A percentile compares a stretch with the other conserved stretches of the same genome.
These are phyloP conservation scores for Toxotes jaculatrix DNA, from an alignment of 2,113 vertebrate species.

Conservation along the genomic window DNA sequence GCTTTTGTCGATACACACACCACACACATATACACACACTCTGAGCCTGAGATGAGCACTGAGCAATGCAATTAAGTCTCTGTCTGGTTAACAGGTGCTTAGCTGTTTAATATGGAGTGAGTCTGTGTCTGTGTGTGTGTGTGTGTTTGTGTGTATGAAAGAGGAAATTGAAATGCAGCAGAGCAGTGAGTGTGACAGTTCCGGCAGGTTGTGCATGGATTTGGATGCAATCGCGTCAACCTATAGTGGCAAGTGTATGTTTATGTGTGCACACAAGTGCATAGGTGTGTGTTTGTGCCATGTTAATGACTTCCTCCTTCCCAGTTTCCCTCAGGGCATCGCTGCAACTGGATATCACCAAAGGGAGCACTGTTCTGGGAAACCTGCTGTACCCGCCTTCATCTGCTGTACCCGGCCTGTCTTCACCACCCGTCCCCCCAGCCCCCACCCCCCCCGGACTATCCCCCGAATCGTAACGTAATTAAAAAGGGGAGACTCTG, in stretches of 20 bases:
- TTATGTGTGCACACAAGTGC: constrained; percentile 44
- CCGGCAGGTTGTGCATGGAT: constrained; percentile 68
- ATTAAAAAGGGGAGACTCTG: constrained; percentile 76
- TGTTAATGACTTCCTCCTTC: constrained; percentile 65
- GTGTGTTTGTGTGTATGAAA: constrained; percentile 30
- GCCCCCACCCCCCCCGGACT: neutral
- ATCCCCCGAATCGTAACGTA: constrained; percentile 59
- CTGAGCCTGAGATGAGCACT: constrained; percentile 46
- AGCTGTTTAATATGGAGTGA: constrained; percentile 78
- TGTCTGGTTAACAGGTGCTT: constrained; percentile 78
- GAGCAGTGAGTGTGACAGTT: constrained; percentile 79
- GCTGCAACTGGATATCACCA: constrained; percentile 47
- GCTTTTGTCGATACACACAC: constrained; percentile 60
- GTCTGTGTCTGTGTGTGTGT: constrained; percentile 22
- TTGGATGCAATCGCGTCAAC: constrained; percentile 53
- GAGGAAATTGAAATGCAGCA: constrained; percentile 80
- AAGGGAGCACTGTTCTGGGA: constrained; percentile 61
- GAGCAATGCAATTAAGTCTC: constrained; percentile 79
- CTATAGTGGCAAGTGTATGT: constrained; percentile 53
- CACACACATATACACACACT: constrained; percentile 24
- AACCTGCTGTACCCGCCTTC: constrained; percentile 48
- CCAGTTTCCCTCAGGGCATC: constrained; percentile 21
- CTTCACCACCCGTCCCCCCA: constrained; percentile 31
- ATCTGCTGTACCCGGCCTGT: constrained; percentile 31
- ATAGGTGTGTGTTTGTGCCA: constrained; percentile 48